Evolutionary conservation across 1,140 invertebrate genomes (phyloP), one percentile per base, ranked within the genome.

Genomic region (Drosophila obscura): DNA sequence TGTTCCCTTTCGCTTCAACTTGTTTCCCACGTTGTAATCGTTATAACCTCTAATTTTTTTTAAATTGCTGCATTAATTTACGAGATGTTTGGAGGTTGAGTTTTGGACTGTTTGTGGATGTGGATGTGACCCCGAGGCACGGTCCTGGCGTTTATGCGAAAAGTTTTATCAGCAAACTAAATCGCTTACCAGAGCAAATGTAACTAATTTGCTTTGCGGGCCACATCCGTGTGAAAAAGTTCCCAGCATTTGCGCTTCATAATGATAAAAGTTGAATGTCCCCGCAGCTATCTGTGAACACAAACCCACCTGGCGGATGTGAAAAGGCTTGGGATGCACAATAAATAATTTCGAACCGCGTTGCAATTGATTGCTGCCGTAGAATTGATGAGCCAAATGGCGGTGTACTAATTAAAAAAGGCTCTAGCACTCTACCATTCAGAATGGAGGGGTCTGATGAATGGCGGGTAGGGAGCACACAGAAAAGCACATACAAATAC

Each of bases 101-200:
- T 15, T 26, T 49, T 41, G 31, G 16, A 35, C 19, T 8, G 45
- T 45, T 35, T 44, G 41, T 26, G 24, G 41, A 22, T n/a, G 44
- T 19, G 31, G 13, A 28, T 45, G 48, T 46, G 26, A 55, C 39
- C 56, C 45, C 39, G 49, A 15, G 77, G 77, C 77, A 60, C 53
- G 82, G 74, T 61, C 67, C 67, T 48, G 67, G 67, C 82, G 78
- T 87, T 87, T 87, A 87, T 87, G 69, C 61, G 76, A 76, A 87
- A 87, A 87, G 82, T 87, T 87, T 82, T 88, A 87, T 79, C 79
- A 83, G 83, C 75, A 78, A 87, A 88, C 79, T 88, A 87, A 88
- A 88, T 83, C 83, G 83, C 80, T 87, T 87, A 88, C 71, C 81
- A 88, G 80, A 64, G 72, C 53, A 61, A 82, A 82, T 82, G 74